Percentiles rank a stretch among this genome's conserved stretches.
Conservation (phyloP, 1,140 invertebrate species). For the Pseudomyrmex cubaensis region DNA sequence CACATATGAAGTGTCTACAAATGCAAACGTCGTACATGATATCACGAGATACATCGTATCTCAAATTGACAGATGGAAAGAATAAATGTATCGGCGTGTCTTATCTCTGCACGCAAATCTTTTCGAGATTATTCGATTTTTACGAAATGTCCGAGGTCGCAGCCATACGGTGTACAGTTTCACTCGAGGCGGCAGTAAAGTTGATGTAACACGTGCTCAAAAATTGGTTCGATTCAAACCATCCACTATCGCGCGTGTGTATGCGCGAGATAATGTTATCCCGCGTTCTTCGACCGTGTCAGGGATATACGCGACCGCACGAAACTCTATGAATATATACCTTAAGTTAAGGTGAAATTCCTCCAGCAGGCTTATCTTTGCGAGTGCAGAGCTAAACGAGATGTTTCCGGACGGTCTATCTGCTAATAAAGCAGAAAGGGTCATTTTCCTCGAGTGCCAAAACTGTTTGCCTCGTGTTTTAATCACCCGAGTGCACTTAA, state of each 20-base stretch:
- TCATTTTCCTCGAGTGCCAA: not conserved
- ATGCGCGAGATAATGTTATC: conserved; percentile 48
- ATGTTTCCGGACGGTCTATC: not conserved
- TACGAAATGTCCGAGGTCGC: conserved; percentile 1
- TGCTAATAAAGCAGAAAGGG: conserved; percentile 11
- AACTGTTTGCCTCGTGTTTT: not conserved
- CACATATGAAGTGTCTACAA: not conserved
- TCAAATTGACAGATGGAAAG: not conserved
- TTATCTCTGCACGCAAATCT: conserved; percentile 15
- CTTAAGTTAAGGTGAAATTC: conserved; percentile 33
- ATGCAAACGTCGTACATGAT: not conserved
- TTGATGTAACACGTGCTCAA: conserved; percentile 42
- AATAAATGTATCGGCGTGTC: not conserved
- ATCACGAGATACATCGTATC: not conserved
- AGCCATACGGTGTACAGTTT: not conserved
- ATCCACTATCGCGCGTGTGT: conserved; percentile 42
- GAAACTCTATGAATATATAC: conserved; percentile 54
- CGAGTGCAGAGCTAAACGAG: not conserved
- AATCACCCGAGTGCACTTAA: no score
- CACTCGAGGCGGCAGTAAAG: not conserved
- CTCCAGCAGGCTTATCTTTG: conserved; percentile 33
- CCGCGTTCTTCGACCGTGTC: conserved; percentile 26
- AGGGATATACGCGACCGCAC: conserved; percentile 4
- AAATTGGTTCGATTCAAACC: conserved; percentile 56
- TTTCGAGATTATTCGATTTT: conserved; percentile 38